Base-by-base conservation (phyloP, 2,797 vertebrate genomes). In the Chaetophractus vellerosus region DNA sequence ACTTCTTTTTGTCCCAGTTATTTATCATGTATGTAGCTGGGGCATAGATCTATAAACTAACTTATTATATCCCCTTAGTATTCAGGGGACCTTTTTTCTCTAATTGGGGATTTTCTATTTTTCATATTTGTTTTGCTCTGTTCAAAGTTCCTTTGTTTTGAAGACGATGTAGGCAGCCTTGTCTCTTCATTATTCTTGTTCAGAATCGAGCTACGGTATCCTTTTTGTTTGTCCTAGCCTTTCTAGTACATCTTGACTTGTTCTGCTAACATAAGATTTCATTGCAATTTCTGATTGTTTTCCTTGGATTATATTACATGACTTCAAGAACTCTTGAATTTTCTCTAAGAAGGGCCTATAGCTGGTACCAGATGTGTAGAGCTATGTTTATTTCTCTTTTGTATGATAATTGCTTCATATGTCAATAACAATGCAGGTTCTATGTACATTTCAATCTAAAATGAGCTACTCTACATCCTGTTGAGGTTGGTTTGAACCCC, bases 61-160 rank as follows among this genome's bases (percentile, higher is more conserved):
- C 11, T 24, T 55, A 33, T 45, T 45, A 9, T 45, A 45, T 45
- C 45, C 10, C 45, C 45, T 45, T 48, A 64, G 10, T 45, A 61
- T 6, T 3, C 33, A 75, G 12, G 3, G 38, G 33, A 86, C 48
- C 41, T 94, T 91, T 66, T 64, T 66, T 88, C 36, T 81, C n/a
- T 79, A 18, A 38, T 9, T 83, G 52, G 9, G 7, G 66, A 31
- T 81, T 86, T 21, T 76, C 48, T 50, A 3, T 31, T 66, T 80
- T 91, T 83, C 26, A 72, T 78, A 19, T 61, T 72, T 88, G 14
- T 72, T 92, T 91, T 80, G 6, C 19, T 89, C 2, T 91, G 78
- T 95, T 69, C 52, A 66, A 88, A 57, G 14, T 82, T 61, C 28
- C 36, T 59, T 80, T 76, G 5, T 21, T 55, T 55, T 19, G 23